Evolutionary conservation across 2,797 vertebrate species (phyloP).

Genomic region (Carduelis carduelis): DNA sequence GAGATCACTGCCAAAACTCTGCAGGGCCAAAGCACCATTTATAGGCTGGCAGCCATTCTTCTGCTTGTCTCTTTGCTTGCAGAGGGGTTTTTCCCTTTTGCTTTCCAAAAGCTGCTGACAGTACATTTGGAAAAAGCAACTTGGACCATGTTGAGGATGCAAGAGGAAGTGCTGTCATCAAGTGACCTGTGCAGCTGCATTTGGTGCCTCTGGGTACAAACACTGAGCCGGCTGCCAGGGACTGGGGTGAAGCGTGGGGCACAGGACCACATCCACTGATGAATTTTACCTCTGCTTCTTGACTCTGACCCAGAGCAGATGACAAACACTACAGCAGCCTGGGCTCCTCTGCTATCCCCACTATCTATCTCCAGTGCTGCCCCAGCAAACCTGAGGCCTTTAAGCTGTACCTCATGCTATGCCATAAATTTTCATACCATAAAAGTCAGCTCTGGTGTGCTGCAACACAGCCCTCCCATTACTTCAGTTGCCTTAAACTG

Average conservation of each 20-base stretch:
- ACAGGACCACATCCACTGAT: not conserved
- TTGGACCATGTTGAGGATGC: not conserved
- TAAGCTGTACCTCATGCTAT: not conserved
- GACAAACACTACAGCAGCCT: not conserved
- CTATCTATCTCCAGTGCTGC: not conserved
- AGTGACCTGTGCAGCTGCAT: not conserved
- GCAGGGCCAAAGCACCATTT: not conserved
- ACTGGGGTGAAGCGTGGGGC: accelerated
- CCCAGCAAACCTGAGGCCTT: not conserved
- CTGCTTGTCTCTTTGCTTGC: not conserved
- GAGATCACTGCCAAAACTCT: not conserved
- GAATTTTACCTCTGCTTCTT: not conserved
- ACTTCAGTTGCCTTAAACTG: not conserved
- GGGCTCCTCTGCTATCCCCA: not conserved
- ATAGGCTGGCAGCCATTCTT: not conserved
- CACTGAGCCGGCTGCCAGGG: not conserved
- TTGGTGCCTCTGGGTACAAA: not conserved
- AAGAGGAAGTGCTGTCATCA: not conserved
- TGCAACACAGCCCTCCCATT: not conserved
- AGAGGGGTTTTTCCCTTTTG: not conserved
- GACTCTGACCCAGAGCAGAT: not conserved
- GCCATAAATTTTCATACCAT: not conserved
- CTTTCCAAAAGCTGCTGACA: not conserved
- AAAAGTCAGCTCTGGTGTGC: not conserved
- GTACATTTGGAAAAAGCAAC: not conserved